phyloP scores from a whole-genome alignment of 2,888 invertebrate species.

The Lochmaea crataegi region DNA sequence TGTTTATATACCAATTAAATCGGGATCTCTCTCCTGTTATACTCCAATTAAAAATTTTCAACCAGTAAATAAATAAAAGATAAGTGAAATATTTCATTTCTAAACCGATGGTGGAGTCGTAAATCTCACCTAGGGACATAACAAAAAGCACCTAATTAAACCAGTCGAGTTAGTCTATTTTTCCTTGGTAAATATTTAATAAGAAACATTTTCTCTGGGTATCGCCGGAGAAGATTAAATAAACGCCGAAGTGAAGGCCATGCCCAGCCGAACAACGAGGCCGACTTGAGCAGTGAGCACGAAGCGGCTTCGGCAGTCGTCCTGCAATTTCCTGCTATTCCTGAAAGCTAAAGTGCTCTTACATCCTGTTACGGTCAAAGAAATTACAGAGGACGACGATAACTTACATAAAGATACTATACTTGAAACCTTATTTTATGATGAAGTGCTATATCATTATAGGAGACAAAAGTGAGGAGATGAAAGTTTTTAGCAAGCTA shows the following conservation, averaged over 20 bases:
- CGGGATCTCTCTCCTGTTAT: too few species aligned
- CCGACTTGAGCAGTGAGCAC: constrained; percentile 21
- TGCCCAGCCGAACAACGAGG: constrained; percentile 46
- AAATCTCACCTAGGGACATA: not conserved
- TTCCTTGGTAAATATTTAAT: constrained; percentile 2
- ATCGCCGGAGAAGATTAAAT: constrained; percentile 45
- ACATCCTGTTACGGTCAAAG: constrained; percentile 57
- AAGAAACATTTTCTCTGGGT: constrained; percentile 8
- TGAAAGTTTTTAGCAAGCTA: not conserved
- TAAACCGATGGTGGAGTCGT: not conserved
- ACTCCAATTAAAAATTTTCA: not conserved
- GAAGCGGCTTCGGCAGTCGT: constrained; percentile 30
- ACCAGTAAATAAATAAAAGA: not conserved
- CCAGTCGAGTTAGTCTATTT: not conserved
- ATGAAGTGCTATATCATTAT: constrained; percentile 52
- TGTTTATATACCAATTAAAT: too few species aligned
- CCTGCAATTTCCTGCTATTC: constrained; percentile 58
- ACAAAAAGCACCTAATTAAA: constrained; percentile 5
- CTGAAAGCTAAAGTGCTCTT: constrained; percentile 58
- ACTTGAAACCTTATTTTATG: constrained; percentile 44
- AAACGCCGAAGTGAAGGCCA: constrained; percentile 43
- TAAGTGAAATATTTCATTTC: not conserved
- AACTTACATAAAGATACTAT: constrained; percentile 54
- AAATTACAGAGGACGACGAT: constrained; percentile 54
- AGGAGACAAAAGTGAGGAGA: not conserved